Evolutionary conservation across 2,888 invertebrate genomes (phyloP), one percentile per base, ranked within the genome.

Genomic region (Scaptomyza parva): DNA sequence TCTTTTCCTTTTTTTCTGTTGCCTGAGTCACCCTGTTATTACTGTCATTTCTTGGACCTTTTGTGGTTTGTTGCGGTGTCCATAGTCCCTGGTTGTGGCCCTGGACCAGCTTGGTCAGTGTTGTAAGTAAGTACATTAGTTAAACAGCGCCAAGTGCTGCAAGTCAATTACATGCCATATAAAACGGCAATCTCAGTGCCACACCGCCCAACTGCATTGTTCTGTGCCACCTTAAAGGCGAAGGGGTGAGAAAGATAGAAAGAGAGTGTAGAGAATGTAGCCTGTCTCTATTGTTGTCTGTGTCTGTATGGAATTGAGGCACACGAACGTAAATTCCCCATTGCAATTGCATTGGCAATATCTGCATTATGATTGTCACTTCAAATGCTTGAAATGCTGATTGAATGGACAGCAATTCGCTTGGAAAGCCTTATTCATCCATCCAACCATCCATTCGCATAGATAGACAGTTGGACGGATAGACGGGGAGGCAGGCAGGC

Each of bases 361-460:
- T 76, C 84, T 79, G 82, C 87, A 85, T 81, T 87, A 86, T 87
- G 82, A 87, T 85, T 83, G 85, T 87, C 82, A 83, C 87, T 83
- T 83, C 70, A 87, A 71, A 70, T 70, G 66, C 81, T 80, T 68
- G 81, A 77, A 86, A 70, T 77, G 61, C 82, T 84, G 87, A 87
- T 87, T 83, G 87, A 87, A 87, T 83, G 85, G 82, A 81, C 82
- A 70, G 85, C 78, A 67, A 83, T 78, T 87, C 85, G 73, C 54
- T 81, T 35, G 82, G 85, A 83, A 83, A 68, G 67, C 70, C 52
- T 51, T 59, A 50, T 28, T 44, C 45, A 55, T 69, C 30, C 18
- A 47, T 9, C 45, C n/a, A 17, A 2, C 33, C 33, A 5, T 37
- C 37, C 3, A 8, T 3, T 3, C 17, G 18, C 0, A 30, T 30